phyloP scores from a whole-genome alignment of 2,113 vertebrate genomes.

The Loxodonta africana region DNA sequence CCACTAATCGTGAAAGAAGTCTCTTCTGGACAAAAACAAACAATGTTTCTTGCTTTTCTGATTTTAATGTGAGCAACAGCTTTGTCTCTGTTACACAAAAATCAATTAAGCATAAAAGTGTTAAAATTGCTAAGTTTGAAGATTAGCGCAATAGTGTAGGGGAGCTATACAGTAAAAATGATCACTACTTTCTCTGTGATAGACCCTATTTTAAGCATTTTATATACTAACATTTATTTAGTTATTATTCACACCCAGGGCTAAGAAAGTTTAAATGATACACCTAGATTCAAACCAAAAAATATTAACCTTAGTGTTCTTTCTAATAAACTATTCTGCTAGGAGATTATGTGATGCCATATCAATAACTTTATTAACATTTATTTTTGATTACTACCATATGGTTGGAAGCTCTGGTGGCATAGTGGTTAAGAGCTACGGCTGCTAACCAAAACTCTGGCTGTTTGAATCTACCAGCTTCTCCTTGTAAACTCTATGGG shows the following conservation, averaged over 20 bases:
- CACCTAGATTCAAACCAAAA: background rate
- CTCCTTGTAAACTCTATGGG: too few relatives aligned
- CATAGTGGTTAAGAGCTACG: too few relatives aligned
- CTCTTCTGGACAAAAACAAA: background rate
- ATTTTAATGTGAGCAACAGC: background rate
- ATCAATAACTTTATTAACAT: background rate
- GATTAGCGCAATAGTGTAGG: background rate
- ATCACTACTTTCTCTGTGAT: background rate
- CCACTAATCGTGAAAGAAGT: slow-evolving; percentile 17
- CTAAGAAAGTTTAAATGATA: background rate
- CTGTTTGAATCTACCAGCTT: too few relatives aligned
- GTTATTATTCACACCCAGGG: background rate
- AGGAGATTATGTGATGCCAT: background rate
- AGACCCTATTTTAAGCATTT: background rate
- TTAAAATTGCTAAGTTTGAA: background rate
- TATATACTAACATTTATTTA: background rate
- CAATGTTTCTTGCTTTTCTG: background rate
- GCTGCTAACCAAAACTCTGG: too few relatives aligned
- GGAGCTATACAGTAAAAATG: background rate
- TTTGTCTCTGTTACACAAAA: background rate
- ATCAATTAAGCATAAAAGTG: background rate
- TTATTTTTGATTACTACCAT: background rate
- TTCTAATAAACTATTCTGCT: background rate
- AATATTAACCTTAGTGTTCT: background rate
- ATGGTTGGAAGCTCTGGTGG: background rate